Conservation (phyloP, 53 echinoderm and acorn worm species). For the Glandiceps talaboti region DNA sequence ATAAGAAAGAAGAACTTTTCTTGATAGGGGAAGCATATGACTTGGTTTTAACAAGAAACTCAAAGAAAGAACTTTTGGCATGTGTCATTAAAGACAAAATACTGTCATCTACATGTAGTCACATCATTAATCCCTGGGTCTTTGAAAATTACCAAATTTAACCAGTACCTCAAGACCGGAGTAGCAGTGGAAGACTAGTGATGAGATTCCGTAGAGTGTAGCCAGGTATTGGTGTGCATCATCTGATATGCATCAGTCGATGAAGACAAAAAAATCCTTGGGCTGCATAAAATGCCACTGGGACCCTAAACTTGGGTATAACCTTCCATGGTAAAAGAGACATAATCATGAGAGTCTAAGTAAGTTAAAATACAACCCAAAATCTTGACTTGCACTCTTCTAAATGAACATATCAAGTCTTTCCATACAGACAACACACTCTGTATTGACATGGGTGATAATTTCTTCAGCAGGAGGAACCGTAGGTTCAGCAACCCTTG, state of each 20-base stretch:
- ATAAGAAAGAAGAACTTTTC: background rate
- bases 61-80: background rate
- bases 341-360: too few species aligned
- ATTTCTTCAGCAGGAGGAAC: constrained; percentile 42
- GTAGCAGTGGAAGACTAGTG: background rate
- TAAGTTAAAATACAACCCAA: too few species aligned
- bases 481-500: constrained; percentile 18
- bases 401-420: too few species aligned
- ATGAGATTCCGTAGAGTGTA: background rate
- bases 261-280: too few species aligned
- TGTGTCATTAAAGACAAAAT: background rate
- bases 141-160: background rate
- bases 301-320: too few species aligned
- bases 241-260: too few species aligned
- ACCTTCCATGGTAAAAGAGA: too few species aligned
- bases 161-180: background rate
- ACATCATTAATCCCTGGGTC: background rate
- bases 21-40: background rate
- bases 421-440: constrained; percentile 90
- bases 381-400: too few species aligned
- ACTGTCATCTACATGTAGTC: background rate
- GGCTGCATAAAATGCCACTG: too few species aligned
- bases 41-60: background rate
- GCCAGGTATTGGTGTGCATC: too few species aligned
- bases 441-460: constrained; percentile 66